Evolutionary conservation across 2,797 vertebrate species (phyloP).

Genomic region (Crenuchus spilurus): DNA sequence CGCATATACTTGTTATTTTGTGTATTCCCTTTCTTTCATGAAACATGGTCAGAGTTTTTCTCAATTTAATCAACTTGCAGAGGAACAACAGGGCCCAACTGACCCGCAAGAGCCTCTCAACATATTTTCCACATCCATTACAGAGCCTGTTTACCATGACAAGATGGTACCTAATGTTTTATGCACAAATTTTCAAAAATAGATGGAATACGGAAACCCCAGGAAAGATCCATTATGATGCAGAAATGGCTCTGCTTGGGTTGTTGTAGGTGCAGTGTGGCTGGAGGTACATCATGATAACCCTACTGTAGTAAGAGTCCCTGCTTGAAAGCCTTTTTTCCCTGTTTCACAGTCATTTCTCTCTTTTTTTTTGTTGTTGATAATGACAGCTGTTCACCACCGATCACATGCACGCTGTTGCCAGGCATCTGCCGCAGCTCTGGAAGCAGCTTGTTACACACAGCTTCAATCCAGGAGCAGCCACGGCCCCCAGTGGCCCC

Average conservation of each 20-base stretch:
- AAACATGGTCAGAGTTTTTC: constrained; percentile 29
- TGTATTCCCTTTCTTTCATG: constrained; percentile 18
- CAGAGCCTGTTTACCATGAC: constrained; percentile 24
- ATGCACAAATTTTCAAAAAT: constrained; percentile 11
- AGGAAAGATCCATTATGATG: constrained; percentile 20
- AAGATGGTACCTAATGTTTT: constrained; percentile 23
- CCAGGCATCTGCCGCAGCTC: constrained; percentile 34
- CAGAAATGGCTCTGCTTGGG: constrained; percentile 20
- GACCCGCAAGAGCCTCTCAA: constrained; percentile 16
- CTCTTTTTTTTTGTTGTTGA: constrained; percentile 6
- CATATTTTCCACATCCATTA: constrained; percentile 9
- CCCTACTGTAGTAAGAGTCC: background rate
- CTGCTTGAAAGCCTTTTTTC: background rate
- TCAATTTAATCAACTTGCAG: constrained; percentile 40
- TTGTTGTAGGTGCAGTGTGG: constrained; percentile 13
- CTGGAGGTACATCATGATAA: constrained; percentile 5
- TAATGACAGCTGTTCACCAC: constrained; percentile 39
- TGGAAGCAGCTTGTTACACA: constrained; percentile 42
- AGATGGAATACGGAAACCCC: constrained; percentile 25
- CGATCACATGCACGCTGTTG: constrained; percentile 35
- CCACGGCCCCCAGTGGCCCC: constrained; percentile 10
- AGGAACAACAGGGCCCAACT: background rate
- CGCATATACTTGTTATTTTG: constrained; percentile 5
- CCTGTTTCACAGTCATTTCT: constrained; percentile 15
- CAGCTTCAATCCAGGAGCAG: constrained; percentile 35